phyloP scores from a whole-genome alignment of 2,888 invertebrate genomes.

The Lasius platythorax region DNA sequence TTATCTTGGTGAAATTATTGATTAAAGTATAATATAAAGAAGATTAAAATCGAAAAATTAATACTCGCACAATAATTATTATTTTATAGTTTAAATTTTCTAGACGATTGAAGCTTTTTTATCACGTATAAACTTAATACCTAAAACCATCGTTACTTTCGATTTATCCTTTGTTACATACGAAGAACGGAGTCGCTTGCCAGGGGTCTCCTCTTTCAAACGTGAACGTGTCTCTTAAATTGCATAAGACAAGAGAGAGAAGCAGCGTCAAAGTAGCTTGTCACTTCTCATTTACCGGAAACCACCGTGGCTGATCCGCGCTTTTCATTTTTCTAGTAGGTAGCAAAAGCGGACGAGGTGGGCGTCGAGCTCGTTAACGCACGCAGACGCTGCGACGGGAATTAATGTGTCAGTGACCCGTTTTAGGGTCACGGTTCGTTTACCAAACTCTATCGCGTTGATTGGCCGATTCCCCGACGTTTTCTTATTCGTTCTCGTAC shows the following conservation, averaged over 20 bases:
- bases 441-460: conserved; percentile 52
- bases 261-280: neutral
- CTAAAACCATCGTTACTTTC: neutral
- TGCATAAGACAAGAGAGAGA: neutral
- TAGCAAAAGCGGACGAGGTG: conserved; percentile 22
- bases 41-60: neutral
- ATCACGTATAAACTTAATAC: neutral
- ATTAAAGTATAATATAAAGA: neutral
- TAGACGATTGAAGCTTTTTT: neutral
- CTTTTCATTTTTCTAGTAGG: conserved; percentile 49
- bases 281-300: conserved; percentile 51
- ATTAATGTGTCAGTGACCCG: conserved; percentile 57
- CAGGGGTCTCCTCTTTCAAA: neutral
- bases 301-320: conserved; percentile 31
- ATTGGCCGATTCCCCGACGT: conserved; percentile 39
- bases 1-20: neutral
- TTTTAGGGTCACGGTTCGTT: conserved; percentile 59
- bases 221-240: conserved; percentile 7
- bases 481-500: neutral
- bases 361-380: conserved; percentile 39
- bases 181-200: neutral
- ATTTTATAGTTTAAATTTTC: neutral
- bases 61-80: neutral
- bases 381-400: conserved; percentile 29
- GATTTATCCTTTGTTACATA: conserved; percentile 20